Percentiles rank a stretch among this genome's conserved stretches.
These are phyloP conservation scores for Nomada fabriciana DNA, from an alignment of 2,888 invertebrate genomes.

Conservation along the genomic window DNA sequence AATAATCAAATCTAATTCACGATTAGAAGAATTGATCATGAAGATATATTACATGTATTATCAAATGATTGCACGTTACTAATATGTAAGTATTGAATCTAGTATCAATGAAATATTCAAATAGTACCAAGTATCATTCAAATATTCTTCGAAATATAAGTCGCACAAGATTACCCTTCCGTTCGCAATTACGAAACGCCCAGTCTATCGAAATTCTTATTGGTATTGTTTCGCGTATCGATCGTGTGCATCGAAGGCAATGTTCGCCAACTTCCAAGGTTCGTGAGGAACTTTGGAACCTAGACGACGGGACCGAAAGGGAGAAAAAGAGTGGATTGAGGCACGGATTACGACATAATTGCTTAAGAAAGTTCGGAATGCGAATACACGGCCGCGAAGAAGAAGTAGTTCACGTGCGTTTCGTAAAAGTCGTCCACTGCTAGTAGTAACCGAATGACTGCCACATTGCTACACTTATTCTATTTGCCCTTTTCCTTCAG, in stretches of 20 bases:
- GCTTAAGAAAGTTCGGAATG: conserved; percentile 75
- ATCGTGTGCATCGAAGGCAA: conserved; percentile 8
- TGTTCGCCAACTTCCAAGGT: conserved; percentile 2
- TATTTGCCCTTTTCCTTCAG: not conserved
- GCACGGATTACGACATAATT: conserved; percentile 74
- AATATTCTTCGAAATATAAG: not conserved
- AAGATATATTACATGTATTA: too few relatives aligned
- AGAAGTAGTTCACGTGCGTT: conserved; percentile 68
- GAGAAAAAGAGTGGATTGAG: conserved; percentile 43
- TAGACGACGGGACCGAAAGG: not conserved
- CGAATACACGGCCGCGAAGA: conserved; percentile 43
- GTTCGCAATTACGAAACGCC: not conserved
- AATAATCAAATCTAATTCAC: not conserved
- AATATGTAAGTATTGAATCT: too few relatives aligned
- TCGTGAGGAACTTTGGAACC: not conserved
- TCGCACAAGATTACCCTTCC: not conserved
- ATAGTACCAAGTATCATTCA: too few relatives aligned
- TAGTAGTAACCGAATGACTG: conserved; percentile 24
- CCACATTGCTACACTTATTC: conserved; percentile 3
- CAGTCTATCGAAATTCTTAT: not conserved
- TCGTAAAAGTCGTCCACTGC: conserved; percentile 58
- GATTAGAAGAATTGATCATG: too few relatives aligned
- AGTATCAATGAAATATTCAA: too few relatives aligned
- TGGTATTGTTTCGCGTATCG: conserved; percentile 14
- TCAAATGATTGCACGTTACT: too few relatives aligned